Evolutionary conservation across 2,113 vertebrate species (phyloP), one percentile per base, ranked within the genome.

Genomic region (Geococcyx californianus): DNA sequence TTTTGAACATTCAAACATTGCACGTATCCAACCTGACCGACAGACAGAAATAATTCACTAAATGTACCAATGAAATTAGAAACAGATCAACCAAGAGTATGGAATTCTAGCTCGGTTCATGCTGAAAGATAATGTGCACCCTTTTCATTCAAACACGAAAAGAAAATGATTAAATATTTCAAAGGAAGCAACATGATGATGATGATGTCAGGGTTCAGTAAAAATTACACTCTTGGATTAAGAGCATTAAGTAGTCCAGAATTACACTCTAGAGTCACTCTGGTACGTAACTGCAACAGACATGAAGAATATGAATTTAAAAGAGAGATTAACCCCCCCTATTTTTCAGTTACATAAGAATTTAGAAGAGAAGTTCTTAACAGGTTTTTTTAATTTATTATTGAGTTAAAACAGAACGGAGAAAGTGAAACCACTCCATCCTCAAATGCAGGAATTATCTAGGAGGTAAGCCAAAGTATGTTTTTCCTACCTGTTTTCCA

Each of bases 401-500:
- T 11, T 70, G 40, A 79, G 28, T 26, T 44, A 72, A 68, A 93
- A 31, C 5, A 56, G 42, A 77, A 63, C 4, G 9, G 23, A 84
- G 31, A 76, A 78, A 81, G 33, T 6, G 36, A 40, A 74, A 62
- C n/a, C 25, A n/a, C 3, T 9, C 68, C 24, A 63, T 16, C 51
- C 20, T 44, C 7, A 2, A 73, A 55, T 16, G 36, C 11, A 76
- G 40, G 18, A 83, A 70, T 47, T 62, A 38, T 11, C 45, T 38
- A 84, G 25, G 8, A 69, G 19, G 62, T 62, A 90, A 85, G 28
- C 23, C 59, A 59, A 62, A 11, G 36, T 6, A 74, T 54, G 16
- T 79, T 88, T 62, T 92, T 84, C 97, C 97, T 99, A 99, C 99
- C 99, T 98, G 98, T 97, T 98, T 98, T 99, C 99, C 99, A 99